phyloP scores from a whole-genome alignment of 2,797 vertebrate genomes.

The Ataeniobius toweri region DNA sequence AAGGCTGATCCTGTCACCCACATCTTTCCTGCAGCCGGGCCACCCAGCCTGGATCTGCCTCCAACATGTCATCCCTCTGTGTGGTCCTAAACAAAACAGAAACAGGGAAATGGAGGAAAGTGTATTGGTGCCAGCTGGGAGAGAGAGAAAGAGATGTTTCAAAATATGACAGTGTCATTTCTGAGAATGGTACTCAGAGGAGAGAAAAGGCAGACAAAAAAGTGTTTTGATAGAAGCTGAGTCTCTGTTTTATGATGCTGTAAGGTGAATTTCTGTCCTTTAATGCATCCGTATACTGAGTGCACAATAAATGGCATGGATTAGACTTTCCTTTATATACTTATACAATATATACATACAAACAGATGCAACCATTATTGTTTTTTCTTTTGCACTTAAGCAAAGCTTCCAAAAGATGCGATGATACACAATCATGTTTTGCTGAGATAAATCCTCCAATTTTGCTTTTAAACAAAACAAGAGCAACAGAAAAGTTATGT shows the following conservation, averaged over 20 bases:
- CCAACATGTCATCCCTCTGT: slow-evolving; percentile 85
- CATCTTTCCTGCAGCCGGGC: slow-evolving; percentile 81
- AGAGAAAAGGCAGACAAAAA: slow-evolving; percentile 23
- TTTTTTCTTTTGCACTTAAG: slow-evolving; percentile 3
- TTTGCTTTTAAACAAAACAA: slow-evolving; percentile 32
- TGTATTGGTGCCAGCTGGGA: slow-evolving; percentile 75
- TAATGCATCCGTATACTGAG: neutral
- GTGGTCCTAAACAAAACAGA: slow-evolving; percentile 83
- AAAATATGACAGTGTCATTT: slow-evolving; percentile 84
- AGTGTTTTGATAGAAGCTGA: slow-evolving; percentile 37
- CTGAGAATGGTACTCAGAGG: slow-evolving; percentile 66
- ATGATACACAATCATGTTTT: slow-evolving; percentile 4
- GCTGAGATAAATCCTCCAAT: slow-evolving; percentile 18
- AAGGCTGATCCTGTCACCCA: slow-evolving; percentile 83
- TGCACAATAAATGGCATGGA: neutral
- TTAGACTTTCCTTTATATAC: neutral
- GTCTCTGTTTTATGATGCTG: slow-evolving; percentile 25
- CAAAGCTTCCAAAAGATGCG: slow-evolving; percentile 4
- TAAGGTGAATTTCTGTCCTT: slow-evolving; percentile 22
- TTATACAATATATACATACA: neutral
- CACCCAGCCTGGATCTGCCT: slow-evolving; percentile 84
- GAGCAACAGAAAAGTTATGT: slow-evolving; percentile 14
- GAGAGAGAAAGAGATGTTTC: slow-evolving; percentile 76
- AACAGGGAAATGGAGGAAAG: slow-evolving; percentile 76
- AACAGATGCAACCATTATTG: neutral